Evolutionary conservation across 2,797 vertebrate genomes (phyloP), one percentile per base, ranked within the genome.

Genomic region (Urocyon cinereoargenteus): DNA sequence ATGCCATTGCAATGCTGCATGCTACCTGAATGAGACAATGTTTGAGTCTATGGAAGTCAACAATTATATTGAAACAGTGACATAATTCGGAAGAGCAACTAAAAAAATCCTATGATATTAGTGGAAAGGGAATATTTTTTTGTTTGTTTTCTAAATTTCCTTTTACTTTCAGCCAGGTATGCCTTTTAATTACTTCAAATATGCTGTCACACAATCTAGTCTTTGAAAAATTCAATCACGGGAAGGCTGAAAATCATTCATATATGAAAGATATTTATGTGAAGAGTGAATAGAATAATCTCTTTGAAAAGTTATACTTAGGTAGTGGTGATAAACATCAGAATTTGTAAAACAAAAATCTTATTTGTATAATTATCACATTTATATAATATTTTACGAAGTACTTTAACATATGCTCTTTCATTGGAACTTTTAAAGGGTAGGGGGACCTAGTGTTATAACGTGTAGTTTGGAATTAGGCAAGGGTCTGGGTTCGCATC

Each of bases 221-320:
- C 11, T 95, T 93, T 93, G 62, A 79, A 95, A 72, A 87, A 34
- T 88, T n/a, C 83, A 57, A 16, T 75, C 40, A 75, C 3, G 64
- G 9, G 40, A 90, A 62, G 70, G 49, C 4, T 62, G 73, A 51
- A 91, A 64, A 21, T 18, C 6, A 51, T 84, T 90, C 84, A 55
- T 36, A 66, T 24, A 86, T 36, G 16, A 55, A 91, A 83, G 64
- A 89, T 86, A 91, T 64, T 75, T 92, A 78, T 36, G 10, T 66
- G 24, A 62, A 57, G 19, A 72, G 22, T 82, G 28, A 75, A 64
- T 34, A 59, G 45, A 81, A 75, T 70, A n/a, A 51, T 86, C 31
- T 87, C 14, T 91, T 91, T 91, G 45, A 34, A 89, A 95, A 95
- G 8, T 68, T 94, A 59, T 45, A 40, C 34, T 75, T 55, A 15